Evolutionary conservation across 2,888 invertebrate species (phyloP), one percentile per base, ranked within the genome.

Genomic region (Norana najaformis): DNA sequence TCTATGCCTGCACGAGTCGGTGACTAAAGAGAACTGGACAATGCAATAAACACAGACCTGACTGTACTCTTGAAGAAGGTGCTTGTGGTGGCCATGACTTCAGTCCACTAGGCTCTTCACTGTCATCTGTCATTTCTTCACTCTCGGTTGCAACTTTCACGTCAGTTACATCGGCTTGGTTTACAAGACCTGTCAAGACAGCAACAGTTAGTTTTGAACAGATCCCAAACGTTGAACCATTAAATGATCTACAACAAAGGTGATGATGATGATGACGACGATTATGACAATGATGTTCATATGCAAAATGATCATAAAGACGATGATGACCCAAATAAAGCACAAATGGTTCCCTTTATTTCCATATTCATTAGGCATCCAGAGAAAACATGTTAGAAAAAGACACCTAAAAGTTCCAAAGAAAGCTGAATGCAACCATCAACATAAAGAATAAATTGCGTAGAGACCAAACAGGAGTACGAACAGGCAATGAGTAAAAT

Each of bases 51-150:
- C 69, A 69, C 11, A 69, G 34, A 85, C 85, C 85, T 85, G 85
- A 85, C 20, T 36, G 85, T 36, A 13, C 37, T 85, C 85, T 85
- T 8, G 85, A 35, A 36, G 85, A 69, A 82, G 83, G 36, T 30
- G 90, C 83, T 37, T 89, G 90, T 36, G 90, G 90, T 16, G 90
- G 90, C 90, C 90, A 90, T 41, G 83, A 36, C 88, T 69, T 90
- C 53, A 89, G 35, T 14, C 89, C 90, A 16, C 35, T 89, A n/a
- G 37, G 14, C 37, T 47, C 85, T 83, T 34, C 88, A 38, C 34
- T 88, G 35, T 39, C 83, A 35, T 90, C 90, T 83, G 47, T n/a
- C 47, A 89, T 20, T 83, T 90, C 88, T 82, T 39, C 90, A 41
- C 88, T 39, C 37, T 34, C 89, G 14, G 38, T 34, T 37, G 90